phyloP scores from a whole-genome alignment of 2,113 vertebrate genomes.

The Antechinus flavipes region DNA sequence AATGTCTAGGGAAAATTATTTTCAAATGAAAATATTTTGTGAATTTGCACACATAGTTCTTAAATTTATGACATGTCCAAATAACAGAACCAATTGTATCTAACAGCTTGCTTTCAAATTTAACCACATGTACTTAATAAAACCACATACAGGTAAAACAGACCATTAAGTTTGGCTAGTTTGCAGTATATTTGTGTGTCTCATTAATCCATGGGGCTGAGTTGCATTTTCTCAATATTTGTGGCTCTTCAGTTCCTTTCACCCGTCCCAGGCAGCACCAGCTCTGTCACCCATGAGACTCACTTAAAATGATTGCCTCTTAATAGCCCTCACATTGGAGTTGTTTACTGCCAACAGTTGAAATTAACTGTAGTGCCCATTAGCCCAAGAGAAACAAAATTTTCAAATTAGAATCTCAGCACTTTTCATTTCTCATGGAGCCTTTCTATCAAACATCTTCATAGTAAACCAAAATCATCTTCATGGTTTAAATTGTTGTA shows the following conservation, averaged over 20 bases:
- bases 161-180: constrained; percentile 28
- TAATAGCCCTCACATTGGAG: constrained; percentile 62
- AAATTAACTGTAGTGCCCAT: constrained; percentile 73
- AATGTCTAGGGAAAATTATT: constrained; percentile 67
- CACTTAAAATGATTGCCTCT: constrained; percentile 71
- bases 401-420: constrained; percentile 68
- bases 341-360: constrained; percentile 75
- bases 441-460: constrained; percentile 40
- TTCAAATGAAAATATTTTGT: constrained; percentile 40
- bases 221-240: constrained; percentile 47
- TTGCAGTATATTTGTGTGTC: constrained; percentile 20
- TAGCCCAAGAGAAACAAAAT: constrained; percentile 69
- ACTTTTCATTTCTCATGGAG: constrained; percentile 67
- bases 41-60: constrained; percentile 50
- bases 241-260: constrained; percentile 53
- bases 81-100: neutral
- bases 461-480: constrained; percentile 44
- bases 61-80: constrained; percentile 51
- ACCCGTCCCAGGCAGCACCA: constrained; percentile 29
- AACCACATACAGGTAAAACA: constrained; percentile 37
- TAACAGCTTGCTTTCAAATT: constrained; percentile 49
- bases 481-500: constrained; percentile 44
- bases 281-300: constrained; percentile 64
- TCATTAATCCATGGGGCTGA: constrained; percentile 28
- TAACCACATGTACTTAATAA: constrained; percentile 40